Evolutionary conservation across 2,888 invertebrate genomes (phyloP), one percentile per base, ranked within the genome.

Genomic region (Diplolepis rosae): DNA sequence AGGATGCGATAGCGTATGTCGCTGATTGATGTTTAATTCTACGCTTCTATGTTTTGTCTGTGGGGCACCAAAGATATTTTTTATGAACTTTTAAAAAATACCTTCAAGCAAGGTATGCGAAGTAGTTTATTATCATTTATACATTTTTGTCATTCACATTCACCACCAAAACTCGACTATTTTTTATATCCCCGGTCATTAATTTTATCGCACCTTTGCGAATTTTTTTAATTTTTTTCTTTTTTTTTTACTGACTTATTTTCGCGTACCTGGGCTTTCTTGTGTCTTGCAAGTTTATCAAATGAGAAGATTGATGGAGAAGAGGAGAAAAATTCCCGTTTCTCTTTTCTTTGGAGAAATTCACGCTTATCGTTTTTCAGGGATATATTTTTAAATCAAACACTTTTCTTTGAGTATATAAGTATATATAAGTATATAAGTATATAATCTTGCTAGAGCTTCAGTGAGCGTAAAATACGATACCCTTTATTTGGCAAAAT

Each of bases 1-100:
- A 67, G 70, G 69, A 74, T 71, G 51, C 73, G 65, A 73, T 72
- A 75, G 73, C 72, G 73, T 70, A 66, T 69, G 75, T 79, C 70
- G 75, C 75, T 73, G 52, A 70, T 69, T 76, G 69, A 67, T 75
- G 50, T 68, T 66, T 73, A 71, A 74, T 56, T 24, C 48, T 73
- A 67, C 68, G 30, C 71, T 71, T 74, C 73, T 70, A 22, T 56
- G 22, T 78, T 71, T 77, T 80, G 77, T 77, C 73, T 80, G 80
- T 82, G 82, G 83, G 81, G 83, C 85, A 86, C 87, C 85, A 87
- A 87, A 87, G 86, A 86, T 85, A 78, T 80, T 83, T 83, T 82
- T 83, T 79, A 79, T n/a, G 39, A n/a, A 76, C 74, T 74, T 76
- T 75, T 61, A 27, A 61, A 61, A 39, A 18, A 32, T 54, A 54